Conservation (phyloP, 2,797 vertebrate genomes). For the Lacerta agilis region DNA sequence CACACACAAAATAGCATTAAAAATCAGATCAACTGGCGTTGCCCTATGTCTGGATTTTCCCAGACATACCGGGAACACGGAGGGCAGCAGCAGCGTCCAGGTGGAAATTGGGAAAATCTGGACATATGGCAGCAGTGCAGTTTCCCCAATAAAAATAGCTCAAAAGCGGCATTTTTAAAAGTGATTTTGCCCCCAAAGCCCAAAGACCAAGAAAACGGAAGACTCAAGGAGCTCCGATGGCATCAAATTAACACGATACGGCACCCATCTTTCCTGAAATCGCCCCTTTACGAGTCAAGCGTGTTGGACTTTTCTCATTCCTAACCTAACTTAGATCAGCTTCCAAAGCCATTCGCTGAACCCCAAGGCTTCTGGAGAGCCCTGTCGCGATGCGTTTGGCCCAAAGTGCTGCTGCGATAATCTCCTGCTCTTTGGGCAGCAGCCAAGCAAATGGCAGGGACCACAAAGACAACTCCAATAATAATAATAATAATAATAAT, state of each 20-base stretch:
- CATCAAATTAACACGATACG: neutral
- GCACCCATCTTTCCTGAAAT: constrained; percentile 11
- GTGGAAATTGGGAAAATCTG: too few species aligned
- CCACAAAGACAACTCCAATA: constrained; percentile 31
- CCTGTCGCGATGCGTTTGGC: neutral
- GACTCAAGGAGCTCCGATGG: neutral
- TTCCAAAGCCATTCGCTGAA: neutral
- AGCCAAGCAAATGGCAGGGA: neutral
- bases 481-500: too few species aligned
- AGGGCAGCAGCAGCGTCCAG: too few species aligned
- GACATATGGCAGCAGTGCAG: too few species aligned
- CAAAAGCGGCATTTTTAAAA: too few species aligned
- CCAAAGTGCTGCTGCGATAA: constrained; percentile 2
- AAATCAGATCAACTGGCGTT: neutral
- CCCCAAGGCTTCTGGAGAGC: neutral
- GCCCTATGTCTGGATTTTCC: too few species aligned
- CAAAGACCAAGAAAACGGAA: neutral
- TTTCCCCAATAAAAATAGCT: too few species aligned
- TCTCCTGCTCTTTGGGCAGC: constrained; percentile 1
- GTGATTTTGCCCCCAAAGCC: too few species aligned
- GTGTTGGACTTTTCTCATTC: neutral
- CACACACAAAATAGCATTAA: neutral
- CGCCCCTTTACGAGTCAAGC: neutral
- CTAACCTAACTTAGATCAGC: neutral
- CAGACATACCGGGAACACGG: too few species aligned